These are phyloP conservation scores for Rhabditoides inermis DNA, from an alignment of 2,888 invertebrate genomes.

Conservation along the genomic window DNA sequence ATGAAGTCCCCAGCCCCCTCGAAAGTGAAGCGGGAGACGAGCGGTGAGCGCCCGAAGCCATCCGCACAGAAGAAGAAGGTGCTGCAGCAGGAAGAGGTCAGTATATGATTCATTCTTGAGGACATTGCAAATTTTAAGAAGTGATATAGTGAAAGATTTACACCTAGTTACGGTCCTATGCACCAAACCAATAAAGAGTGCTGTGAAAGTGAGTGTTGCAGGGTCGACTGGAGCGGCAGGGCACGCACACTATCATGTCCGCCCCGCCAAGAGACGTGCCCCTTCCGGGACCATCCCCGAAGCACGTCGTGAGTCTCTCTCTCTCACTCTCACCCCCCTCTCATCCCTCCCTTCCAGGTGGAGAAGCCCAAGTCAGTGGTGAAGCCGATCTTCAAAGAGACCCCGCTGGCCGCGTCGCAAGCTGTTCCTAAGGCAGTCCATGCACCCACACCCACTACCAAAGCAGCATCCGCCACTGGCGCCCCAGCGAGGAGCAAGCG, in stretches of 20 bases:
- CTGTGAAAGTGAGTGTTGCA: slow-evolving; percentile 2
- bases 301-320: not conserved
- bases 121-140: no score
- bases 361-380: slow-evolving; percentile 47
- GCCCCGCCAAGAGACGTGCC: not conserved
- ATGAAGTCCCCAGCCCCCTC: no score
- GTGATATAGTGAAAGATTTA: no score
- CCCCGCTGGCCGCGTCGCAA: no score
- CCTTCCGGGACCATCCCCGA: not conserved
- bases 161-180: no score
- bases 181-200: no score
- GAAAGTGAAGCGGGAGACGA: no score
- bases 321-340: no score
- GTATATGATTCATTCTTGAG: not conserved
- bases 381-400: slow-evolving; percentile 43
- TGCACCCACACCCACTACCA: no score
- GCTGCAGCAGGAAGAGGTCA: slow-evolving; percentile 13
- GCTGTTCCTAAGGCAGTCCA: no score
- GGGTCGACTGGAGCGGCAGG: slow-evolving; percentile 33
- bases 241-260: slow-evolving; percentile 42
- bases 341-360: no score
- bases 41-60: slow-evolving; percentile 1
- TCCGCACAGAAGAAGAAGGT: slow-evolving; percentile 11
- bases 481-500: not conserved
- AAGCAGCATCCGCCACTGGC: slow-evolving; percentile 12